Percentiles rank a stretch among this genome's conserved stretches.
Evolutionary conservation across 2,113 vertebrate genomes (phyloP).

Genomic region (Saguinus midas): DNA sequence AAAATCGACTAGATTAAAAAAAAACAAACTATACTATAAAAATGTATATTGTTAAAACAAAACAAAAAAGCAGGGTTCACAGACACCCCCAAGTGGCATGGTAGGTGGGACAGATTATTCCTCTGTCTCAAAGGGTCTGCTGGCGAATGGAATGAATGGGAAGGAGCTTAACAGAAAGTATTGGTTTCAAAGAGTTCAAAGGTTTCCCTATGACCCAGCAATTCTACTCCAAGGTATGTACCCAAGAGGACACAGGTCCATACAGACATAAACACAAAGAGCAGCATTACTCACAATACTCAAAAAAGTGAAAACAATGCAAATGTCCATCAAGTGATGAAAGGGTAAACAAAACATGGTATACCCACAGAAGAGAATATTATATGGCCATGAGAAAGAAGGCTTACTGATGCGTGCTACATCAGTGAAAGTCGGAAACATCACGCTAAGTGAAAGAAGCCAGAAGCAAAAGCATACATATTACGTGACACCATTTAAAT

Average conservation of each 20-base stretch:
- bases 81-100: not conserved
- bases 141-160: not conserved
- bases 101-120: not conserved
- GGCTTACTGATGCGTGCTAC: rapidly evolving
- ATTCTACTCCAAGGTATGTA: not conserved
- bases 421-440: not conserved
- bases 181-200: not conserved
- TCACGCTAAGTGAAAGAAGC: not conserved
- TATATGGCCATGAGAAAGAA: not conserved
- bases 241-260: too few relatives aligned
- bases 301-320: not conserved
- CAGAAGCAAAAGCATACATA: rapidly evolving
- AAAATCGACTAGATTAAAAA: too few relatives aligned
- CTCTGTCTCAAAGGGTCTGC: not conserved
- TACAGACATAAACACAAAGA: not conserved
- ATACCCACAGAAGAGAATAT: not conserved
- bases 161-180: not conserved
- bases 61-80: not conserved
- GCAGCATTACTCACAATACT: not conserved
- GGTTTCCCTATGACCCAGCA: not conserved
- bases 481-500: rapidly evolving
- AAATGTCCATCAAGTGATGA: not conserved
- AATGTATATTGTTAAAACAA: too few relatives aligned
- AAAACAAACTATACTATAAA: too few relatives aligned
- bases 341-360: not conserved